phyloP scores from a whole-genome alignment of 2,888 invertebrate genomes.

The Heteropelma amictum region DNA sequence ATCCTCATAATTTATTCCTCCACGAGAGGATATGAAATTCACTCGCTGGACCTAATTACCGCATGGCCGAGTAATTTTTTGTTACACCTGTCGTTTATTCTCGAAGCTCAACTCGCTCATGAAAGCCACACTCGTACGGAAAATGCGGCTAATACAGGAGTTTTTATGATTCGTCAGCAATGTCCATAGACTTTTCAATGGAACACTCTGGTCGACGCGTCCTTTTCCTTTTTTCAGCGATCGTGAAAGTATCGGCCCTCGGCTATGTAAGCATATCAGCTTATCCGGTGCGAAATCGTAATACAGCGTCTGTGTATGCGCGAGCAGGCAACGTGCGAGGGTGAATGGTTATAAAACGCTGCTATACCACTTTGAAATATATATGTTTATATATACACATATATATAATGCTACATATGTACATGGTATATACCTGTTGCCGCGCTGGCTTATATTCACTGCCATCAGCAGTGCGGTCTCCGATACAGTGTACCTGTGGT shows the following conservation, averaged over 20 bases:
- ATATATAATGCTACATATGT: constrained; percentile 4
- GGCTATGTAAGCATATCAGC: constrained; percentile 50
- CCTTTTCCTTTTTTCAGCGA: constrained; percentile 26
- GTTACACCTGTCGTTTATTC: background rate
- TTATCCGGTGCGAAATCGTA: constrained; percentile 57
- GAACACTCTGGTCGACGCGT: background rate
- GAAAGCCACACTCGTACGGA: background rate
- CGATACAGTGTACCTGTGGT: constrained; percentile 49
- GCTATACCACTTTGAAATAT: background rate
- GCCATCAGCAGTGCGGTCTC: constrained; percentile 46
- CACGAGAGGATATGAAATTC: too few species aligned
- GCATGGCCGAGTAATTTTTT: too few species aligned
- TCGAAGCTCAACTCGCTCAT: background rate
- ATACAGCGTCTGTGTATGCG: constrained; percentile 39
- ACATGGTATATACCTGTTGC: constrained; percentile 39
- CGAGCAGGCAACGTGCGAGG: constrained; percentile 33
- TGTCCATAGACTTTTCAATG: background rate
- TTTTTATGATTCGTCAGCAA: constrained; percentile 9
- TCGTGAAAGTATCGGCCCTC: constrained; percentile 53
- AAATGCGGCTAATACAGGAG: background rate
- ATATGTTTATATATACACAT: background rate
- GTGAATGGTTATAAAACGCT: constrained; percentile 41
- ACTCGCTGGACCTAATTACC: too few species aligned
- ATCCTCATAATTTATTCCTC: too few species aligned
- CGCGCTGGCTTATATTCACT: constrained; percentile 20